Conservation (phyloP, 2,113 vertebrate species). For the Tringa solitaria region DNA sequence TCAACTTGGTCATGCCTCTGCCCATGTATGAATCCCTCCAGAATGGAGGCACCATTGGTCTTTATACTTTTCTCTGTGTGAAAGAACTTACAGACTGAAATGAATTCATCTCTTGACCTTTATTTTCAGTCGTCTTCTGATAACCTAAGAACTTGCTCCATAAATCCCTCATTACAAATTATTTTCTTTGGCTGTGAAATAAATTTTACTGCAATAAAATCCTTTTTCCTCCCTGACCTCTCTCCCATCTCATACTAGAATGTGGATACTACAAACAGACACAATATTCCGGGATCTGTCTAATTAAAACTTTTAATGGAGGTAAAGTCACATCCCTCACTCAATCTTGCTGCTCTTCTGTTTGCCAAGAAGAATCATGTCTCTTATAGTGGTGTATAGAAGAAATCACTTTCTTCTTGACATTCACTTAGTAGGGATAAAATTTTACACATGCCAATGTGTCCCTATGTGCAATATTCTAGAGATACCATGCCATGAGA, state of each 20-base stretch:
- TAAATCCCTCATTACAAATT: constrained; percentile 35
- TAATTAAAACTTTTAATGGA: neutral
- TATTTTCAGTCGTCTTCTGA: neutral
- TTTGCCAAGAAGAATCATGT: neutral
- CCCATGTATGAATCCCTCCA: too few species aligned
- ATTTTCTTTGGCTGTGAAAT: constrained; percentile 34
- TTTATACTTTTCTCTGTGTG: neutral
- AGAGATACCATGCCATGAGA: neutral
- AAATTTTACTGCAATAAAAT: neutral
- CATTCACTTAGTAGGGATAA: neutral
- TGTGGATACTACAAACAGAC: neutral
- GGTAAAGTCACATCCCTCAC: neutral
- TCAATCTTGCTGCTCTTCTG: neutral
- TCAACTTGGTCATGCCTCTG: neutral
- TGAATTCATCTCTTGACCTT: neutral
- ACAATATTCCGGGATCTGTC: neutral
- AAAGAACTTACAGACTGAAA: neutral
- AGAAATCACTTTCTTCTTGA: neutral
- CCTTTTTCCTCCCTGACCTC: neutral
- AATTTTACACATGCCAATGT: neutral
- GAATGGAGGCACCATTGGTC: neutral
- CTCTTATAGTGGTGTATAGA: neutral
- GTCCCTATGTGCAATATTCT: neutral
- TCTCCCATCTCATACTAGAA: neutral
- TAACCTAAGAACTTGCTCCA: constrained; percentile 40